Conservation (phyloP, 2,888 invertebrate species). For the Brachynemurus nebulosus region DNA sequence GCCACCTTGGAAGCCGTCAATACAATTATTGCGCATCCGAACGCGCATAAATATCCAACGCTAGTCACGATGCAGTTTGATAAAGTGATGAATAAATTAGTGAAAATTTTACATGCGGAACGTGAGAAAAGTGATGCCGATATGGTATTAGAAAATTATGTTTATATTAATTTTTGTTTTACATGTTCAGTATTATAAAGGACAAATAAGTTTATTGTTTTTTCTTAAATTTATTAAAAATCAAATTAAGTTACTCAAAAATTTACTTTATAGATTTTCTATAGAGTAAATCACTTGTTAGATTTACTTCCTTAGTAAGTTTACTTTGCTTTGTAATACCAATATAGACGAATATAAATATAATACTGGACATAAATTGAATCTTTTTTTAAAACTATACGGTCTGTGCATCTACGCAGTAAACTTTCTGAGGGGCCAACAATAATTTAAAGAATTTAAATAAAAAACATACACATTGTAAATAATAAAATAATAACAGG, state of each 20-base stretch:
- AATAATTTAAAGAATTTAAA: too few relatives aligned
- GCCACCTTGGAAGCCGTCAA: constrained; percentile 47
- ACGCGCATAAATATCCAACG: constrained; percentile 43
- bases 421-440: too few relatives aligned
- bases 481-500: too few relatives aligned
- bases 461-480: too few relatives aligned
- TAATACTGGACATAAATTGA: too few relatives aligned
- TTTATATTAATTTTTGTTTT: neutral
- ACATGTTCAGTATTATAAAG: too few relatives aligned
- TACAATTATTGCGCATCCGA: constrained; percentile 43
- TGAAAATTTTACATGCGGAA: constrained; percentile 37
- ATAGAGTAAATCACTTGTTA: too few relatives aligned
- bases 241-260: neutral
- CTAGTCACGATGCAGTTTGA: constrained; percentile 42
- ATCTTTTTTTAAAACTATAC: too few relatives aligned
- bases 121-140: constrained; percentile 27
- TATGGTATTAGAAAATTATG: constrained; percentile 22
- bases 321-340: too few relatives aligned
- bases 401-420: too few relatives aligned
- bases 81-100: constrained; percentile 42
- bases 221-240: neutral
- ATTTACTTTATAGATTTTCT: neutral
- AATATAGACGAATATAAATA: too few relatives aligned
- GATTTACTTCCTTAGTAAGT: too few relatives aligned
- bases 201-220: neutral